A percentile compares a stretch with the other conserved stretches of the same genome.
Conservation (phyloP, 2,888 invertebrate species). For the Tyria jacobaeae region DNA sequence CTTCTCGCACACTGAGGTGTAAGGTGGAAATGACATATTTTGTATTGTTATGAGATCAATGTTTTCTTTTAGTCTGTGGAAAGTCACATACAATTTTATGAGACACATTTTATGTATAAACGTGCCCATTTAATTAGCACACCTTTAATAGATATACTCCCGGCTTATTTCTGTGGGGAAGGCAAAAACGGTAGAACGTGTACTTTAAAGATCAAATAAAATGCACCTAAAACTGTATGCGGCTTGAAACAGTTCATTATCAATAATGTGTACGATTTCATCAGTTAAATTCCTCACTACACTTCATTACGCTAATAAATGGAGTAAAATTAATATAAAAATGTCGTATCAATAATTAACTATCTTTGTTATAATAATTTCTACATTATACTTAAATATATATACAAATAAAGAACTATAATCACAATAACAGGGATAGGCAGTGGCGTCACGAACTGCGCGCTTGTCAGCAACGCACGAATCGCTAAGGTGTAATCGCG, state of each 20-base stretch:
- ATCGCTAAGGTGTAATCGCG: neutral
- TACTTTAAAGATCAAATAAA: neutral
- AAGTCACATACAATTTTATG: neutral
- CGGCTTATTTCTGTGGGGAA: too few relatives aligned
- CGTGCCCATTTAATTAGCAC: too few relatives aligned
- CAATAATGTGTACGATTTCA: too few relatives aligned
- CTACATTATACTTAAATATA: constrained; percentile 14
- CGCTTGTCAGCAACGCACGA: constrained; percentile 1
- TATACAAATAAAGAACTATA: constrained; percentile 19
- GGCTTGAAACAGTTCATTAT: neutral
- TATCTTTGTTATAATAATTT: constrained; percentile 7
- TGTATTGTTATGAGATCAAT: constrained; percentile 1
- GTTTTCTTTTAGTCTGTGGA: neutral
- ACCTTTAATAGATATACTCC: neutral
- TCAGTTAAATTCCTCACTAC: constrained; percentile 4
- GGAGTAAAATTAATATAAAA: constrained; percentile 14
- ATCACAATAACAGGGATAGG: constrained; percentile 23
- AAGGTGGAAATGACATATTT: neutral
- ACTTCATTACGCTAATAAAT: neutral
- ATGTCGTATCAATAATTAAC: neutral
- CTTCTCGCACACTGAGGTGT: constrained; percentile 5
- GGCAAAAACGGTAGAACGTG: too few relatives aligned
- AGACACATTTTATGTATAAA: too few relatives aligned
- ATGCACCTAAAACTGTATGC: neutral
- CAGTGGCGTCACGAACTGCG: constrained; percentile 9